Evolutionary conservation across 2,113 vertebrate genomes (phyloP), one percentile per base, ranked within the genome.

Genomic region (Crypturellus undulatus): DNA sequence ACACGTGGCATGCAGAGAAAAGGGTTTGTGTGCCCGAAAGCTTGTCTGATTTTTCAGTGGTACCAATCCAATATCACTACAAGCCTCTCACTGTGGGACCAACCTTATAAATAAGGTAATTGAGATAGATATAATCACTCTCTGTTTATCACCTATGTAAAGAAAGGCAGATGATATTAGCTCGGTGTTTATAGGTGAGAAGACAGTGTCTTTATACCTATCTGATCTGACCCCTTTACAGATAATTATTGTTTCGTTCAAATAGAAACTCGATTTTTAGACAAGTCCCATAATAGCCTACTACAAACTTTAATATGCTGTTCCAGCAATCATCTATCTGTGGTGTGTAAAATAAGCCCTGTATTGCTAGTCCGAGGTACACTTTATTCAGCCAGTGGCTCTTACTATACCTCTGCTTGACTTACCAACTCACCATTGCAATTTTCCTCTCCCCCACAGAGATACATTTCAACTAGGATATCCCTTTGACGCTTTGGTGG

Each of bases 121-220:
- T 8, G 1, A 12, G 32, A 24, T 14, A 68, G 84, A 52, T 21
- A 14, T 3, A 71, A 84, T 85, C n/a, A 60, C 38, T n/a, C 17
- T n/a, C 34, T 92, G 34, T 22, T 91, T 72, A 40, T 84, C 70
- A 87, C 38, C n/a, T 15, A 22, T 2, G 22, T 43, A 68, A 69
- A 75, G 34, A 47, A 79, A 89, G 45, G 25, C 28, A 73, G 71
- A 4, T 18, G 67, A 47, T 2, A 4, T 12, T 30, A 72, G 42
- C 28, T 20, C 1, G 0, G 1, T n/a, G 15, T 72, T 87, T 43
- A 8, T 1, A 12, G 34, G 43, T 32, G 45, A 40, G 43, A 56
- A 17, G 12, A 26, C 0, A 1, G 32, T 24, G 11, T 60, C 10
- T 24, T 76, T 58, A 11, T 38, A 42, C n/a, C 13, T 17, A 34